phyloP scores from a whole-genome alignment of 30 jellyfish, hydroid and myxozoan genomes.

The Cassiopea andromeda region DNA sequence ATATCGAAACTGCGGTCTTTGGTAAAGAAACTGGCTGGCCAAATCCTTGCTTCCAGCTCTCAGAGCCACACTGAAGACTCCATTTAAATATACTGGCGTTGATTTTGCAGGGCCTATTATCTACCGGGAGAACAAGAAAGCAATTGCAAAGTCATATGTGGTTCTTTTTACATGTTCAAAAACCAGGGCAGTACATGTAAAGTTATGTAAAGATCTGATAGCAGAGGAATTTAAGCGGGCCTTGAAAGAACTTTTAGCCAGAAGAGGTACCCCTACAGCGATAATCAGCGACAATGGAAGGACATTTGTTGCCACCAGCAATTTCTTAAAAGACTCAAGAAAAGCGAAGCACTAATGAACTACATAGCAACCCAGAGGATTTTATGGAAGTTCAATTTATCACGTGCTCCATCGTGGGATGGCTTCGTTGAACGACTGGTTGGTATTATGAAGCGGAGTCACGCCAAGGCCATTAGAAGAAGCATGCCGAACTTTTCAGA shows the following conservation, averaged over 20 bases:
- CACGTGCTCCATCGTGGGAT: slow-evolving; percentile 72
- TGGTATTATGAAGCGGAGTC: slow-evolving; percentile 61
- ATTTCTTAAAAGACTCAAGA: slow-evolving; percentile 39
- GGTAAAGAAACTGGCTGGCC: slow-evolving; percentile 26
- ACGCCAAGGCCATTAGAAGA: slow-evolving; percentile 38
- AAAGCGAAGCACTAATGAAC: slow-evolving; percentile 29
- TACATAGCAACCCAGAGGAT: slow-evolving; percentile 57
- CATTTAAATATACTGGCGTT: slow-evolving; percentile 23
- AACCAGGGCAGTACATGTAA: slow-evolving; percentile 48
- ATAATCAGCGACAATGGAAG: slow-evolving; percentile 64
- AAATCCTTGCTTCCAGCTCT: slow-evolving; percentile 3
- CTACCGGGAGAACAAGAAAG: slow-evolving; percentile 29
- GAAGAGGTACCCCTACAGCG: slow-evolving; percentile 46
- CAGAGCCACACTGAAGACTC: slow-evolving; percentile 19
- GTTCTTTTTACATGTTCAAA: slow-evolving; percentile 37
- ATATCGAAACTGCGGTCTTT: slow-evolving; percentile 42
- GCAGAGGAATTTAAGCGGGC: slow-evolving; percentile 57
- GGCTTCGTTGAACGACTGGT: slow-evolving; percentile 61
- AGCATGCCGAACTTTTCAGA: slow-evolving; percentile 35
- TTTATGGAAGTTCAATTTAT: slow-evolving; percentile 50
- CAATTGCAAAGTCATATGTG: slow-evolving; percentile 26
- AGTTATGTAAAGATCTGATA: slow-evolving; percentile 33
- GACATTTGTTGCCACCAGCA: slow-evolving; percentile 40
- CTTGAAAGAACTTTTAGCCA: slow-evolving; percentile 37
- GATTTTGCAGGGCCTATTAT: slow-evolving; percentile 59